Evolutionary conservation across 2,113 vertebrate species (phyloP).

Genomic region (Platichthys stellatus): DNA sequence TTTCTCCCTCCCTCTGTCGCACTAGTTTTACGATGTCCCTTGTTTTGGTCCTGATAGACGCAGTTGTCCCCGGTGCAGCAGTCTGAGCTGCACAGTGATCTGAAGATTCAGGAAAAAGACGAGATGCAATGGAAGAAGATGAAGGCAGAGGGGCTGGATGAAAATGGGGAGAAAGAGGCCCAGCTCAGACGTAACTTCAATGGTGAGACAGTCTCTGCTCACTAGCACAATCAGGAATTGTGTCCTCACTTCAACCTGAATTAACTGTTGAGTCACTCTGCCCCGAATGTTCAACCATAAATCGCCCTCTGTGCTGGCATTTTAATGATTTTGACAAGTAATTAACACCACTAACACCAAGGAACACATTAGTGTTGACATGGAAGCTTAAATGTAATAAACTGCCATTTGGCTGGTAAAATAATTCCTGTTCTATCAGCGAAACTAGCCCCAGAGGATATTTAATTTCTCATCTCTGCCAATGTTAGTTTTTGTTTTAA

Average conservation of each 20-base stretch:
- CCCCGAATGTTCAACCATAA: background rate
- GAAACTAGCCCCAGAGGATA: background rate
- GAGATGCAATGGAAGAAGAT: slow-evolving; percentile 95
- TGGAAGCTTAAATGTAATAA: background rate
- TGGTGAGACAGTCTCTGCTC: slow-evolving; percentile 64
- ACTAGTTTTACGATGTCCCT: background rate
- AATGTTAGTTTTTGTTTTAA: background rate
- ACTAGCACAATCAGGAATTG: too few relatives aligned
- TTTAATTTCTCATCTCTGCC: slow-evolving; percentile 2
- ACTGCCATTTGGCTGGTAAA: slow-evolving; percentile 2
- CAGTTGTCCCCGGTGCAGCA: slow-evolving; percentile 87
- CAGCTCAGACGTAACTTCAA: slow-evolving; percentile 87
- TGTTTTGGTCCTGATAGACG: slow-evolving; percentile 76
- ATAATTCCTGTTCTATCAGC: background rate
- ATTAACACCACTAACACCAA: background rate
- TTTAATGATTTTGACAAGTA: background rate
- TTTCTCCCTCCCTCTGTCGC: background rate
- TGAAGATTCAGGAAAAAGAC: slow-evolving; percentile 95
- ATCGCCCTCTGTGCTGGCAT: background rate
- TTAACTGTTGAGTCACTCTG: background rate
- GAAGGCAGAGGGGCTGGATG: slow-evolving; percentile 91
- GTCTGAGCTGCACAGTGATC: slow-evolving; percentile 93
- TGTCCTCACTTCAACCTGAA: background rate
- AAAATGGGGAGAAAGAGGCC: slow-evolving; percentile 92
- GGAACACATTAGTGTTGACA: background rate